Base-by-base conservation (phyloP, 2,888 invertebrate genomes). In the Brachypalpus laphriformis region DNA sequence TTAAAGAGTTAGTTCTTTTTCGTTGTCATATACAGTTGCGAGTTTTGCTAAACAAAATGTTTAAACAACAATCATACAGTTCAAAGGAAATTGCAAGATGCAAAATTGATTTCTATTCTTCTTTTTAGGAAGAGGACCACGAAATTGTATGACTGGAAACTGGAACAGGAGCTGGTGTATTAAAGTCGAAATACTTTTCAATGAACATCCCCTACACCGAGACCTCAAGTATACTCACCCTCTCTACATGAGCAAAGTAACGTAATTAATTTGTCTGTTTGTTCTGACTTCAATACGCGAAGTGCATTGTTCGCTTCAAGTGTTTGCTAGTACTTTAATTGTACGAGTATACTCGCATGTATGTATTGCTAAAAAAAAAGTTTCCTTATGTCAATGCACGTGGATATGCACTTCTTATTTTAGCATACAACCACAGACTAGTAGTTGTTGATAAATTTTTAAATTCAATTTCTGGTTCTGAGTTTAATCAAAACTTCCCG, bases 401-500 rank as follows among this genome's bases (percentile, higher is more conserved):
- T 63, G 56, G 18, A 81, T 54, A 54, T 75, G 75, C 63, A 63
- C 45, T 63, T 56, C 56, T 57, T 75, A 56, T 47, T 65, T 49
- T 54, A 47, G 25, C 49, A 47, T 34, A 34, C 57, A 54, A 45
- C 28, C 37, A 22, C 18, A 18, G 56, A 47, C 37, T 7, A 34
- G 28, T 5, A 47, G 37, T 25, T 75, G 34, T 25, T 56, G 11
- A 66, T 82, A 59, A 49, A 82, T 77, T 66, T 66, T 82, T 82
- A 82, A 82, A 77, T 82, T 77, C 71, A 71, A 82, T 82, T 82
- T 76, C 82, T 77, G 51, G 70, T 47, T 51, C 14, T 59, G 51
- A 82, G 51, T 82, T 82, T 82, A 82, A 82, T 82, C 77, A 82
- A 77, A 82, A 82, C 71, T 82, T 77, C 71, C 28, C 70, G 51